Base-by-base conservation (phyloP, 2,797 vertebrate species). In the Varecia variegata region DNA sequence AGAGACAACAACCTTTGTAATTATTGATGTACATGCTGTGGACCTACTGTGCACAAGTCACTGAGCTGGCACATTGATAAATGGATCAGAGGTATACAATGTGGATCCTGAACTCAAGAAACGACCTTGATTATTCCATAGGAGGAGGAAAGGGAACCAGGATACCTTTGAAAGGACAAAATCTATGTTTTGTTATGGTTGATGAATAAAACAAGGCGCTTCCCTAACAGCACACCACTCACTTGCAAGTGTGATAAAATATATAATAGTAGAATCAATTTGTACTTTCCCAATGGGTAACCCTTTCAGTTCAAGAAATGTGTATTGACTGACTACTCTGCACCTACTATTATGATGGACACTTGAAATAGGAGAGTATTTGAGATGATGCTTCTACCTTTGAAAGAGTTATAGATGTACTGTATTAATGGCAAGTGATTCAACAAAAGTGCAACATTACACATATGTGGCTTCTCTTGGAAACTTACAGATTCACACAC, bases 241-340 rank as follows among this genome's bases (percentile, higher is more conserved):
- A 62, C 45, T 92, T 83, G 43, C 38, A 91, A 93, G 91, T 90
- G 50, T 84, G 45, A 88, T 58, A 45, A 90, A 96, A 84, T 96
- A 82, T 76, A 27, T 5, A 91, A 21, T 60, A 70, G 94, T 81
- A 81, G 7, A 43, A 70, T 86, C 32, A 62, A 52, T 85, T 68
- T 38, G 68, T 93, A 18, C 8, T 73, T 74, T 54, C 30, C 38
- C 65, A 67, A 43, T 43, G 38, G 43, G 47, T 65, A 92, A 70
- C 30, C 23, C 17, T 93, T 92, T 82, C 47, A 93, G 86, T 11
- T 35, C 60, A 89, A 93, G 43, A 47, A 43, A 52, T 35, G 5
- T 56, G 14, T 50, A 83, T 68, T 54, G 52, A 21, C 40, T 77
- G 52, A 50, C 43, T 73, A 30, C 20, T 85, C 38, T 58, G 30